Evolutionary conservation across 2,113 vertebrate genomes (phyloP).

Genomic region (Larimichthys polyactis): DNA sequence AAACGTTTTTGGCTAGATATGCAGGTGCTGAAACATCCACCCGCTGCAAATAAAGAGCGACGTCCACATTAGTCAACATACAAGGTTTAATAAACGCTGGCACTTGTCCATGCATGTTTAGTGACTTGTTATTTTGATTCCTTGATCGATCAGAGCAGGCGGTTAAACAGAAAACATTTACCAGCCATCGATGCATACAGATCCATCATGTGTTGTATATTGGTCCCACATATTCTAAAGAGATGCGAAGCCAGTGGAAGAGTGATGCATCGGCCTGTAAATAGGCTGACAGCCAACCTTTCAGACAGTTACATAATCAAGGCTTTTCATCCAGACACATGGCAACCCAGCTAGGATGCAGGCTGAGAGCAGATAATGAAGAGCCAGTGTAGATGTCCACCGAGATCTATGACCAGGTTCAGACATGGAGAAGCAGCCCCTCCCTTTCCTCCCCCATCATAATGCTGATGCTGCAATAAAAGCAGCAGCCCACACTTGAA

Average conservation of each 20-base stretch:
- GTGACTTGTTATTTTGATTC: constrained; percentile 33
- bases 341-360: constrained; percentile 40
- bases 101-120: constrained; percentile 27
- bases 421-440: constrained; percentile 34
- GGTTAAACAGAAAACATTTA: constrained; percentile 30
- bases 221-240: constrained; percentile 17
- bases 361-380: constrained; percentile 63
- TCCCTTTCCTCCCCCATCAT: constrained; percentile 7
- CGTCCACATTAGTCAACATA: constrained; percentile 11
- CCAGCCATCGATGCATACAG: neutral
- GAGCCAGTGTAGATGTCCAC: constrained; percentile 64
- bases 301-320: constrained; percentile 73
- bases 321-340: constrained; percentile 65
- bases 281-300: constrained; percentile 50
- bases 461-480: constrained; percentile 66
- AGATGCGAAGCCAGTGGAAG: constrained; percentile 41
- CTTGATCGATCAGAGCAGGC: constrained; percentile 36
- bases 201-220: constrained; percentile 39
- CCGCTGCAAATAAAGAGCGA: constrained; percentile 24
- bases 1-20: constrained; percentile 15
- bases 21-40: constrained; percentile 7
- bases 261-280: constrained; percentile 50
- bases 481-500: constrained; percentile 63
- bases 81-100: constrained; percentile 34
- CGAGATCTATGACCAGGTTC: constrained; percentile 67